Percentiles rank a stretch among this genome's conserved stretches.
Conservation (phyloP, 2,797 vertebrate genomes). For the Coregonus sp. region DNA sequence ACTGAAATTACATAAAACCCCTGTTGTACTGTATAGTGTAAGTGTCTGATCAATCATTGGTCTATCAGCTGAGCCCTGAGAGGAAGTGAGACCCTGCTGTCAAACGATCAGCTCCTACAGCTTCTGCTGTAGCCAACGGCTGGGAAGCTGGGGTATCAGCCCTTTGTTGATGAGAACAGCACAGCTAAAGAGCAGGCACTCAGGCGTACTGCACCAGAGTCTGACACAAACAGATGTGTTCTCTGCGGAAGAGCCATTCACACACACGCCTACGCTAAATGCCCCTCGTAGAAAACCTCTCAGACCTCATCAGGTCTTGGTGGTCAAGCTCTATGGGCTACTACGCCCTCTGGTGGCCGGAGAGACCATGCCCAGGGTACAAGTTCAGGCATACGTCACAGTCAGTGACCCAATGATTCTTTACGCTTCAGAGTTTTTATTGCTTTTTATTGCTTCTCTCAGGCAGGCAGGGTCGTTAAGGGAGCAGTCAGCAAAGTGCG, state of each 20-base stretch:
- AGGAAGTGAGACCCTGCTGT: constrained; percentile 4
- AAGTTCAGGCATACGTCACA: background rate
- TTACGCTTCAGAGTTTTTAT: background rate
- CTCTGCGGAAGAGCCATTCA: constrained; percentile 19
- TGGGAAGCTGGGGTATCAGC: background rate
- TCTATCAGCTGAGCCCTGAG: background rate
- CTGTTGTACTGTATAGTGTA: background rate
- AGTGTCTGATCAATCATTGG: background rate
- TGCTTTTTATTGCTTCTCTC: background rate
- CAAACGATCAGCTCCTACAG: too few species aligned
- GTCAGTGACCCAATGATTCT: background rate
- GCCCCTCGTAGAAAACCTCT: constrained; percentile 3
- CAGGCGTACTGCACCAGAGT: constrained; percentile 13
- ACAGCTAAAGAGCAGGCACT: constrained; percentile 13
- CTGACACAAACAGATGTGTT: constrained; percentile 28
- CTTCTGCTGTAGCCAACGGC: background rate
- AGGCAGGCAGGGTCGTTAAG: background rate
- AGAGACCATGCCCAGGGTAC: background rate
- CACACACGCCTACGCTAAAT: constrained; percentile 8
- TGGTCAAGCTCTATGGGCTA: background rate
- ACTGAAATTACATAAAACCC: background rate
- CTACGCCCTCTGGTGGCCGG: background rate
- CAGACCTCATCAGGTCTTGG: background rate
- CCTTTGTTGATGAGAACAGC: constrained; percentile 16
- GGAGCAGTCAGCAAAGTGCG: background rate